Conservation (phyloP, 1,140 invertebrate genomes). For the Diprion similis region DNA sequence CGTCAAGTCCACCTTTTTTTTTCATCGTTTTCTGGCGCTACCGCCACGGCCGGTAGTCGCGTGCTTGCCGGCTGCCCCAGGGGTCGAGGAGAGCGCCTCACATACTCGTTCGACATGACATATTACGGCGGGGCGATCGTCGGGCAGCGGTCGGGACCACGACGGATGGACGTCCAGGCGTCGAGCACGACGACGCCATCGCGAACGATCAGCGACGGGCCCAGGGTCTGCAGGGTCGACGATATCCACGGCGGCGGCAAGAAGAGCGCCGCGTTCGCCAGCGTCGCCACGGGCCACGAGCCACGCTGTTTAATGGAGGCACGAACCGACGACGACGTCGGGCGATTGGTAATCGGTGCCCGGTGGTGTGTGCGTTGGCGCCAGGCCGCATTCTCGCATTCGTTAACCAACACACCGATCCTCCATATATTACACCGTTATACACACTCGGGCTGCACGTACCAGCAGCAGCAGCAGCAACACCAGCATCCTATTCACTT, state of each 20-base stretch:
- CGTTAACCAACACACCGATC: constrained; percentile 45
- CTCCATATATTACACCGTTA: too few species aligned
- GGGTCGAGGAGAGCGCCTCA: too few species aligned
- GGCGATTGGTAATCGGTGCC: neutral
- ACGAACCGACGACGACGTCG: neutral
- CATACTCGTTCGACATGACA: neutral
- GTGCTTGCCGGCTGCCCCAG: too few species aligned
- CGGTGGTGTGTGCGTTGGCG: constrained; percentile 49
- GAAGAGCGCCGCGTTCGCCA: neutral
- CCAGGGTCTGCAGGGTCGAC: too few species aligned
- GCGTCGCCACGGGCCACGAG: neutral
- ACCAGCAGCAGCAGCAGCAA: neutral
- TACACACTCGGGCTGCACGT: neutral
- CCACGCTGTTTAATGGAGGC: neutral
- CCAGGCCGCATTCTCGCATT: constrained; percentile 59
- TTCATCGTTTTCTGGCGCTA: neutral
- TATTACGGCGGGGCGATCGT: neutral
- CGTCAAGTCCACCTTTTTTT: too few species aligned
- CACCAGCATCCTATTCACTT: neutral
- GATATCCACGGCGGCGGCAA: neutral
- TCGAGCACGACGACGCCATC: too few species aligned
- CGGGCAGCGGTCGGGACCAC: too few species aligned
- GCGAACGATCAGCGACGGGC: too few species aligned
- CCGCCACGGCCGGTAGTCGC: neutral
- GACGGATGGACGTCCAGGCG: too few species aligned